Percentiles rank a stretch among this genome's conserved stretches.
These are phyloP conservation scores for Prietella phreatophila DNA, from an alignment of 2,113 vertebrate genomes.

Conservation along the genomic window DNA sequence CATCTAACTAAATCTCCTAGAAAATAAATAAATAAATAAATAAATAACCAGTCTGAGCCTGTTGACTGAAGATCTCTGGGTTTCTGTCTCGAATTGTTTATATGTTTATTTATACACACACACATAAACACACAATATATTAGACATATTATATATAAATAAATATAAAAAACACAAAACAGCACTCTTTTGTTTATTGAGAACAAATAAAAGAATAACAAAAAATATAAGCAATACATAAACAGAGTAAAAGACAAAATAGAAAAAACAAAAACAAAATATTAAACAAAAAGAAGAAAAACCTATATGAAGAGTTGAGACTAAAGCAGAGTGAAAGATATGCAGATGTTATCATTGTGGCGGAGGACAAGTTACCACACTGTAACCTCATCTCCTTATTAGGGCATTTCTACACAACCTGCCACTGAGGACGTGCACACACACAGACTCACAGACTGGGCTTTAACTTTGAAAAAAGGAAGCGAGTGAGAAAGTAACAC, in stretches of 20 bases:
- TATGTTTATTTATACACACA: no score
- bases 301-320: neutral
- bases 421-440: neutral
- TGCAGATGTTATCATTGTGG: neutral
- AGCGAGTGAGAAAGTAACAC: neutral
- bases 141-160: no score
- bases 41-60: no score
- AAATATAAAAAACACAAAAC: no score
- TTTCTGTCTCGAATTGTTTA: no score
- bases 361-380: neutral
- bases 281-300: neutral
- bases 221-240: neutral
- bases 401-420: conserved; percentile 10
- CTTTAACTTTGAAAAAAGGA: neutral
- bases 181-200: no score
- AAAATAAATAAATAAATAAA: no score
- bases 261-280: neutral
- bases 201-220: neutral
- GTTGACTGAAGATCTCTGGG: no score
- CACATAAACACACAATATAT: no score
- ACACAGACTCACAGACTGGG: neutral
- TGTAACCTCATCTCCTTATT: conserved; percentile 19
- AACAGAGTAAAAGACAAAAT: neutral
- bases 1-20: no score
- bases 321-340: neutral